Base-by-base conservation (phyloP, 2,113 vertebrate genomes). In the Xiphorhynchus elegans region DNA sequence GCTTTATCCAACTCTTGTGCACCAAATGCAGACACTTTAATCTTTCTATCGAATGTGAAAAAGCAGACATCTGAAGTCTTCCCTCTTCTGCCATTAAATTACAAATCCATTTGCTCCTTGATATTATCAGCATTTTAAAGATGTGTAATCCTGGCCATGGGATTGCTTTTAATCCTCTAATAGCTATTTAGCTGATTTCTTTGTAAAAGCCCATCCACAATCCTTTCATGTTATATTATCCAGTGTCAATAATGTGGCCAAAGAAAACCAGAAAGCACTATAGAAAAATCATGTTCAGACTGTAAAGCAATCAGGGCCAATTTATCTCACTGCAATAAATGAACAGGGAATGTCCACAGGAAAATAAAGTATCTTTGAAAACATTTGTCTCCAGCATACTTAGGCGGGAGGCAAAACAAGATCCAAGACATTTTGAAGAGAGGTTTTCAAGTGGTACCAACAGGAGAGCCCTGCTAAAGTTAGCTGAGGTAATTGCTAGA, bases 201-300 rank as follows among this genome's bases (percentile, higher is more conserved):
- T 97, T 97, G 98, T 95, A 96, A 98, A 98, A 98, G 95, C 96
- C 82, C 76, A 74, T 92, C 81, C 87, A 74, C 60, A 40, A 92
- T 81, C 73, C 96, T 98, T 97, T 97, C 86, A 95, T 97, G 89
- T 96, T 87, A 67, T 72, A 92, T 95, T 95, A 94, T 62, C 83
- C 82, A 33, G 52, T 85, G 91, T 89, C 96, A 95, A 97, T 95
- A 97, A 93, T 29, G 24, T 24, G 50, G 88, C 91, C 91, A 90
- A 69, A 92, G 68, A 81, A 94, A 95, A 96, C 72, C 85, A 83
- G 33, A 84, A 96, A 85, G 47, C 76, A 69, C 64, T 29, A 24
- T 26, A 74, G 91, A 89, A 85, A 93, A 89, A 72, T 78, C 44
- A 16, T 23, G 29, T 95, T 93, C 62, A 58, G 90, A 69, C 5